These are phyloP conservation scores for Epinephelus lanceolatus DNA, from an alignment of 2,113 vertebrate species.

Conservation along the genomic window DNA sequence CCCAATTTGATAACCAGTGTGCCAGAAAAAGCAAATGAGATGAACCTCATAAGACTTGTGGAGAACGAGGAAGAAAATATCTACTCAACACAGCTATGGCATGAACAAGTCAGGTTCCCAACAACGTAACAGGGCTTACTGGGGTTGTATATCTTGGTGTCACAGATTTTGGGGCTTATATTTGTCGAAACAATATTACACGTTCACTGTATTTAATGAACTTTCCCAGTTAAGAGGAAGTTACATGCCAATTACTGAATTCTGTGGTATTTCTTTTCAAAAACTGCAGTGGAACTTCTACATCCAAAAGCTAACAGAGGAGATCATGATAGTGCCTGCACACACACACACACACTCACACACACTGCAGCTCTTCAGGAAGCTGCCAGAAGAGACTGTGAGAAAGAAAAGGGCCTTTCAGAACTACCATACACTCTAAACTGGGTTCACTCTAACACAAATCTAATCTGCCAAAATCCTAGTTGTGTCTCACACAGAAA, in stretches of 20 bases:
- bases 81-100: not conserved
- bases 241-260: conserved; percentile 6
- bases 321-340: conserved; percentile 23
- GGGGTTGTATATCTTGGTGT: not conserved
- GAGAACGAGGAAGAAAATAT: not conserved
- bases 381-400: conserved; percentile 22
- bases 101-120: not conserved
- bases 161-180: not conserved
- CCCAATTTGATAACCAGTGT: no score
- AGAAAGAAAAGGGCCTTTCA: conserved; percentile 15
- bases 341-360: not conserved
- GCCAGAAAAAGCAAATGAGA: not conserved
- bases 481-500: conserved; percentile 1
- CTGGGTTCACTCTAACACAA: not conserved
- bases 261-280: conserved; percentile 14
- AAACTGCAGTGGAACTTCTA: conserved; percentile 19
- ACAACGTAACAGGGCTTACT: not conserved
- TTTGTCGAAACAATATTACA: not conserved
- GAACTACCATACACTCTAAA: conserved; percentile 8
- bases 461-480: conserved; percentile 17
- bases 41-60: no score
- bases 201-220: not conserved
- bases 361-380: conserved; percentile 25
- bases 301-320: conserved; percentile 18
- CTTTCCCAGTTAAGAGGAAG: conserved; percentile 1